Evolutionary conservation across 2,888 invertebrate species (phyloP), one percentile per base, ranked within the genome.

Genomic region (Listrodromus nycthemerus): DNA sequence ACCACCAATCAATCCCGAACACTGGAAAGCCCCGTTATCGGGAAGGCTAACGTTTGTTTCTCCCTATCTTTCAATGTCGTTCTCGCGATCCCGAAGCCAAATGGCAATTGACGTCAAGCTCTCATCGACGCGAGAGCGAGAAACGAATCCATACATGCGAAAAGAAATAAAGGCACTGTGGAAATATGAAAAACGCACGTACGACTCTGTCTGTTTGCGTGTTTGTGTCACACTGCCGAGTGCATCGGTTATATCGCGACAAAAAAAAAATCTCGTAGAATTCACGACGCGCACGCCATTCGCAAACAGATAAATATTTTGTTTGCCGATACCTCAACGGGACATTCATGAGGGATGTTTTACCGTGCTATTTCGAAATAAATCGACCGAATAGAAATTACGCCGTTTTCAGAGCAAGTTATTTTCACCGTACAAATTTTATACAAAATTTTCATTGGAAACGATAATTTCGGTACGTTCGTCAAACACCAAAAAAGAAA

Each of bases 31-130:
- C 19, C 24, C 71, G 71, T 71, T 71, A 71, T 71, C 71, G 24
- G 71, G 33, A 71, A 41, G n/a, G 71, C 71, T 71, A 71, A 41
- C 71, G 71, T 71, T 71, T 58, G 71, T 21, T 71, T 58, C 55
- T 1, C 24, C 58, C 71, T 71, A 71, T 71, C 71, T 71, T 71
- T 71, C 55, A 55, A 24, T 41, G 37, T 55, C 71, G 55, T 55
- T 55, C 52, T 21, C 69, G 16, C 70, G 52, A 55, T 41, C 55
- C 71, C 71, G n/a, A 58, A 58, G 71, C 37, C 71, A 71, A 71
- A 71, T 71, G 41, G 55, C 55, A 41, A 58, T 71, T 71, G 71
- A 71, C 41, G 71, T 71, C 71, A 41, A 71, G 24, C 41, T 7
- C 71, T 19, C 41, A n/a, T 24, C 37, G 16, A 41, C 55, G 37